Base-by-base conservation (phyloP, 1,140 invertebrate species). In the Triops longicaudatus region DNA sequence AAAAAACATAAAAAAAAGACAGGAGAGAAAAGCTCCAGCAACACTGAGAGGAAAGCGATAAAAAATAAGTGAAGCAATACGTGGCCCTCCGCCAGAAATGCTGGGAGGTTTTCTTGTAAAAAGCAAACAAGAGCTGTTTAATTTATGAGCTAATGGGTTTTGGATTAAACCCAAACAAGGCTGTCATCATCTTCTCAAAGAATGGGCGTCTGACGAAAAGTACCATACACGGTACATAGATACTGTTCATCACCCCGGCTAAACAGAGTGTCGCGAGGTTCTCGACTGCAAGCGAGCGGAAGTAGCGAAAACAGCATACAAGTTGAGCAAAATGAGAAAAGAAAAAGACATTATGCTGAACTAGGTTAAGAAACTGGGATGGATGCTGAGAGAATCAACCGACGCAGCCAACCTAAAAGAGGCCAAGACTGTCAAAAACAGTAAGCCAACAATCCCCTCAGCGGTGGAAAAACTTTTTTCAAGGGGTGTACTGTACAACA, bases 71-170 rank as follows among this genome's bases (percentile, higher is more conserved):
- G 2, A 63, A 63, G 50, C 50, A 63, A 63, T 63, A 63, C 50
- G 22, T 63, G 50, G 50, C 50, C 50, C 17, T 3, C 6, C 22
- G 50, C 50, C 50, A 63, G 50, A 17, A 63, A 63, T 22, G 17
- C n/a, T 63, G 17, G 7, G 14, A 63, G 50, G 50, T 12, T 63
- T 44, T 63, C 50, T 63, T 63, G 50, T 63, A 63, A 63, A 63
- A 22, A 63, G 50, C 50, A 63, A 63, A 22, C 31, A 37, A 7
- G 31, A 17, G 50, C 14, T 17, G 50, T 17, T 63, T 63, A 63
- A 63, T 63, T 63, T 63, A 63, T 63, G 50, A 63, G 50, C 50
- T 63, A 63, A 63, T 63, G 50, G 50, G 6, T 63, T 63, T 63
- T 63, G 50, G 50, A 63, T 63, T 63, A n/a, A 63, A 63, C 50